phyloP scores from a whole-genome alignment of 2,113 vertebrate genomes.

The Delphinus delphis region DNA sequence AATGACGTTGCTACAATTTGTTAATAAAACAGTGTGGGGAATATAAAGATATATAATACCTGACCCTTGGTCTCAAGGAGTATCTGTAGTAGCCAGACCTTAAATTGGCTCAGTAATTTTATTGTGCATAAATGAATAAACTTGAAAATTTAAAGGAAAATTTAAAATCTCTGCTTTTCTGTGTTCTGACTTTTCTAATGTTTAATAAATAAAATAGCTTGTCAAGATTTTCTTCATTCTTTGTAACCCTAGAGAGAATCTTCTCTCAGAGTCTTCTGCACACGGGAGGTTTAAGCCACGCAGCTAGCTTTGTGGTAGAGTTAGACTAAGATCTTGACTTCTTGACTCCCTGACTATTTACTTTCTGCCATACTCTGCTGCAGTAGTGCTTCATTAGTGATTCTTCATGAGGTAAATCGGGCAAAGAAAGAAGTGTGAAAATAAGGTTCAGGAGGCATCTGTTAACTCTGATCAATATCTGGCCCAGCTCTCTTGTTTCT shows the following conservation, averaged over 20 bases:
- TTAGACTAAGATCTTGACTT: background rate
- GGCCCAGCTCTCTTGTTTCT: background rate
- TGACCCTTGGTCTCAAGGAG: background rate
- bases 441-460: background rate
- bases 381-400: background rate
- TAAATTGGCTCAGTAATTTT: background rate
- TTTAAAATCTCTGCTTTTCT: slow-evolving; percentile 2
- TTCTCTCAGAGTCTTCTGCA: background rate
- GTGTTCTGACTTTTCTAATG: background rate
- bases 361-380: background rate
- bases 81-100: background rate
- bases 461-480: background rate
- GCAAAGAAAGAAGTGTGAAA: background rate
- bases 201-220: background rate
- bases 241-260: background rate
- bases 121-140: background rate
- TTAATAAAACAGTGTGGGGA: background rate
- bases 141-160: background rate
- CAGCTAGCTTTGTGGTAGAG: background rate
- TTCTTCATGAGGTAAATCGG: background rate
- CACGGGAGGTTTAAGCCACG: background rate
- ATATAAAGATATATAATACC: background rate
- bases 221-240: background rate
- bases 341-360: background rate
- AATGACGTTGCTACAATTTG: background rate